These are phyloP conservation scores for Apogon hyalosoma DNA, from an alignment of 2,797 vertebrate species.

Conservation along the genomic window DNA sequence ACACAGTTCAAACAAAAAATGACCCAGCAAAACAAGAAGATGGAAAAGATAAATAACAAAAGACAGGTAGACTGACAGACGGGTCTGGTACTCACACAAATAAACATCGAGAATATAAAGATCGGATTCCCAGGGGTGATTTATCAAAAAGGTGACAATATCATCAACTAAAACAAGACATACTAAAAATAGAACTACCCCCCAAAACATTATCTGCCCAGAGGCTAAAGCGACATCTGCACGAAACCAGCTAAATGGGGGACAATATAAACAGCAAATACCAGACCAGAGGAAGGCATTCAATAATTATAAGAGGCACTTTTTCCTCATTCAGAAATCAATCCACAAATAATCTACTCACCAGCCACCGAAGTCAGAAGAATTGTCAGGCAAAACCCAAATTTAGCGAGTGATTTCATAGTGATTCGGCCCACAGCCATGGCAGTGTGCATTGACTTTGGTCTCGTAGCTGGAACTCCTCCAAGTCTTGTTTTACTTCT, in stretches of 20 bases:
- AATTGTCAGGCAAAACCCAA: conserved; percentile 76
- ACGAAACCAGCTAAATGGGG: neutral
- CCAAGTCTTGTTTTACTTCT: conserved; percentile 26
- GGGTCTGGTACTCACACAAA: conserved; percentile 3
- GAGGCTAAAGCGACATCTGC: conserved; percentile 20
- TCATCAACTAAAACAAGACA: neutral
- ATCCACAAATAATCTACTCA: conserved; percentile 66
- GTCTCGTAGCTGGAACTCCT: conserved; percentile 40
- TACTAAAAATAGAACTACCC: neutral
- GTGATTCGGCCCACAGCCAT: conserved; percentile 73
- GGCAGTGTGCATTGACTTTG: conserved; percentile 43
- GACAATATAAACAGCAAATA: neutral
- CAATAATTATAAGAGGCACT: conserved; percentile 46
- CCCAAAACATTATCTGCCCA: neutral
- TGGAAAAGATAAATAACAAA: conserved; percentile 18
- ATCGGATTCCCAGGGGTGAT: neutral
- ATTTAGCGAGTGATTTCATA: conserved; percentile 76
- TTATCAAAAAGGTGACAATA: neutral
- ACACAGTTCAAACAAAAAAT: conserved; percentile 34
- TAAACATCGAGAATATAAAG: neutral
- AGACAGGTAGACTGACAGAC: conserved; percentile 13
- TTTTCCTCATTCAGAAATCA: conserved; percentile 21
- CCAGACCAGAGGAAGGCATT: conserved; percentile 12
- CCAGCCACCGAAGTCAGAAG: conserved; percentile 83
- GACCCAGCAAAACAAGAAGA: conserved; percentile 21